Conservation (phyloP, 2,113 vertebrate genomes). For the Bubo bubo region DNA sequence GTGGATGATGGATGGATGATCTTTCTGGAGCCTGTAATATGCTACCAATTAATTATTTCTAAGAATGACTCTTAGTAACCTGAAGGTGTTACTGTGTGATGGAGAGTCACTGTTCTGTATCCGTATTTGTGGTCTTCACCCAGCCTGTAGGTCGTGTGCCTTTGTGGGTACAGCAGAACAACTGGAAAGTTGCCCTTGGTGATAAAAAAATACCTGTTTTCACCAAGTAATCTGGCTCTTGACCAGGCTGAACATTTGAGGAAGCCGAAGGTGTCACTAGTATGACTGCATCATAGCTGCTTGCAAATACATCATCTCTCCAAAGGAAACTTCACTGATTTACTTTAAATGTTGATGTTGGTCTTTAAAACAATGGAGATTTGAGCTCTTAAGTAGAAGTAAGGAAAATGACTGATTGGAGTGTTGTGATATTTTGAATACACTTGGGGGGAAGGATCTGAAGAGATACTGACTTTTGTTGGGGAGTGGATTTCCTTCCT, state of each 20-base stretch:
- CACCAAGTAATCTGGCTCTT: background rate
- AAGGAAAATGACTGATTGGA: background rate
- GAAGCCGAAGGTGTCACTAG: background rate
- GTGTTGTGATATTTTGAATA: background rate
- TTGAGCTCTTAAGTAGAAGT: background rate
- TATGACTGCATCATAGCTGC: background rate
- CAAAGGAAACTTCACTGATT: background rate
- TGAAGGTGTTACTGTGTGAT: background rate
- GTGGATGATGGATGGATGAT: background rate
- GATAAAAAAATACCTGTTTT: background rate
- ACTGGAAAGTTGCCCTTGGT: background rate
- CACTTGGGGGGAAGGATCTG: background rate
- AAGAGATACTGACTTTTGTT: background rate
- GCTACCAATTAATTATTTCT: background rate
- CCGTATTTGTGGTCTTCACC: background rate
- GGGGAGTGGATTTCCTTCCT: background rate
- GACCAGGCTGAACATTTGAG: background rate
- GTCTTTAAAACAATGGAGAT: background rate
- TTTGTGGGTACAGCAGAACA: background rate
- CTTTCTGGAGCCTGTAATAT: background rate
- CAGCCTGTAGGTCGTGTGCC: background rate
- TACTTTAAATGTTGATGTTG: background rate
- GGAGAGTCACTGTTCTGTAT: background rate
- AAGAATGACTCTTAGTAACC: background rate
- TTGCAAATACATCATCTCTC: background rate